These are phyloP conservation scores for Aphaenogaster floridana DNA, from an alignment of 1,140 invertebrate species.

Conservation along the genomic window DNA sequence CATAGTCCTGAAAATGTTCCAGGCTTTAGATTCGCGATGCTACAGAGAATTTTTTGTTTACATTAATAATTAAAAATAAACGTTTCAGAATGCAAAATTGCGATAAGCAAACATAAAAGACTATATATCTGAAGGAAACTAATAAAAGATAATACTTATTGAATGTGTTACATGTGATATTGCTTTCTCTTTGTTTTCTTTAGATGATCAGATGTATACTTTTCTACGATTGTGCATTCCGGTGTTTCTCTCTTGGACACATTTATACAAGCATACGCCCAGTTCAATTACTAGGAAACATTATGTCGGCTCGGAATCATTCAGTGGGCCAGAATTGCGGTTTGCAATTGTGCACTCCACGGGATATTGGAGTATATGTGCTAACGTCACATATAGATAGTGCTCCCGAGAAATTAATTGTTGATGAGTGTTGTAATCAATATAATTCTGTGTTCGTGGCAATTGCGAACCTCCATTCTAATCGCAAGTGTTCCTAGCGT, in stretches of 20 bases:
- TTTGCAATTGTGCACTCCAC: slow-evolving; percentile 26
- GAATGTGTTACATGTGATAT: background rate
- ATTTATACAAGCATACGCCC: background rate
- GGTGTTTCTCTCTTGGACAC: background rate
- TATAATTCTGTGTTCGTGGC: slow-evolving; percentile 50
- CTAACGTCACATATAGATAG: slow-evolving; percentile 38
- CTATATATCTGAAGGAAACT: background rate
- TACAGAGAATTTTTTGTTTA: slow-evolving; percentile 14
- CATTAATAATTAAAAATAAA: slow-evolving; percentile 22
- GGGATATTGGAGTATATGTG: slow-evolving; percentile 46
- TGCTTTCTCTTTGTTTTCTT: background rate
- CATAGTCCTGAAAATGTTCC: slow-evolving; percentile 16
- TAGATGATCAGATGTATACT: background rate
- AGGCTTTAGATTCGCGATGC: background rate
- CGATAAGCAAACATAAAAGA: background rate
- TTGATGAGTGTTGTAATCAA: slow-evolving; percentile 69
- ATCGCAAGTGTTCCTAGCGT: slow-evolving; percentile 70
- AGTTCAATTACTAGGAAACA: slow-evolving; percentile 46
- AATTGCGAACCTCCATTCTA: slow-evolving; percentile 63
- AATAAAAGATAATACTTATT: slow-evolving; percentile 26
- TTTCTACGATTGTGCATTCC: background rate
- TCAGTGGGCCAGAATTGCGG: slow-evolving; percentile 44
- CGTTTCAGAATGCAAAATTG: background rate
- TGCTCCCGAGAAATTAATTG: slow-evolving; percentile 72
- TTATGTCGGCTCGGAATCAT: slow-evolving; percentile 37